Conservation (phyloP, 1,140 invertebrate genomes). For the Lasioglossum albipes region DNA sequence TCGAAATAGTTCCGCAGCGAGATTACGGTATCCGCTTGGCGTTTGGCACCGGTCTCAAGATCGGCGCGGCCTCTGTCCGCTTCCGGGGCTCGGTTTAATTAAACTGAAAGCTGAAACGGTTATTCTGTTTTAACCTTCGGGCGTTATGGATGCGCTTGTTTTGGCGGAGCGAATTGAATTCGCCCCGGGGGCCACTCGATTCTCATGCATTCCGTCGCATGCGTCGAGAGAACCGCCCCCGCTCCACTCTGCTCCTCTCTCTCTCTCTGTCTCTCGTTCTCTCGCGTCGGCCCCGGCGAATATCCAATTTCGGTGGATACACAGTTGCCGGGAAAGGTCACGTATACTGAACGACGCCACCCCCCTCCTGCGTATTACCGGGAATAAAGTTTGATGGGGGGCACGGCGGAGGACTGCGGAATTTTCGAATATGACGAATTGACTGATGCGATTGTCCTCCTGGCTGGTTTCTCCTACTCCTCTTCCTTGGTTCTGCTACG, state of each 20-base stretch:
- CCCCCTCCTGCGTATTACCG: constrained; percentile 29
- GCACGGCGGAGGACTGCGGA: constrained; percentile 24
- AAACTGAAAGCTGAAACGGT: constrained; percentile 41
- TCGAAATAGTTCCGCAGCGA: not conserved
- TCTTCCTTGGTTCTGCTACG: not conserved
- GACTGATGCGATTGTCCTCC: constrained; percentile 12
- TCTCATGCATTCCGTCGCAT: not conserved
- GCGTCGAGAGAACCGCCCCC: not conserved
- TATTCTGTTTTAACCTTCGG: constrained; percentile 18
- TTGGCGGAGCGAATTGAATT: constrained; percentile 16
- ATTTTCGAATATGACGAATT: constrained; percentile 47
- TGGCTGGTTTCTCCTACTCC: not conserved
- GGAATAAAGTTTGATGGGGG: constrained; percentile 44
- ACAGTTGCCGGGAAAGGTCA: constrained; percentile 37
- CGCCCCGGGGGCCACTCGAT: not conserved
- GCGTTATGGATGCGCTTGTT: constrained; percentile 32
- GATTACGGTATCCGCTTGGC: not conserved
- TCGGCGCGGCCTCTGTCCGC: not conserved
- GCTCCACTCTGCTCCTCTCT: not conserved
- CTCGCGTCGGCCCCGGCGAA: not conserved
- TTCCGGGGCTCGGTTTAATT: constrained; percentile 44
- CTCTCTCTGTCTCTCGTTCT: no score
- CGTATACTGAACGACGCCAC: constrained; percentile 30
- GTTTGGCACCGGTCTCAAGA: constrained; percentile 6
- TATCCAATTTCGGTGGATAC: constrained; percentile 40